Conservation (phyloP, 2,113 vertebrate genomes). For the Brachyistius frenatus region DNA sequence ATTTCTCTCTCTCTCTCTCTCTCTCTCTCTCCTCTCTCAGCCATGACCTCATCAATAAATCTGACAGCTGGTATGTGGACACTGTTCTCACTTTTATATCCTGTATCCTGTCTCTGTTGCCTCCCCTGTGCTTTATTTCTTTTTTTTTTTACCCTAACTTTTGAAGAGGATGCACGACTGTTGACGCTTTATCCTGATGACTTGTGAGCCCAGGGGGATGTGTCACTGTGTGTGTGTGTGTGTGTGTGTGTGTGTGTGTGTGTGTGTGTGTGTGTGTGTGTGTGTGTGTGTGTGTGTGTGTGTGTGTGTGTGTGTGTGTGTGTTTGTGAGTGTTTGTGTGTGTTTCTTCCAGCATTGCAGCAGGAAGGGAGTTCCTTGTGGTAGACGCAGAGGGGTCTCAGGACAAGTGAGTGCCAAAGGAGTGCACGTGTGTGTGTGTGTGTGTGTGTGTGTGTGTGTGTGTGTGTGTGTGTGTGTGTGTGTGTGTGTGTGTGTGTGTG, state of each 20-base stretch:
- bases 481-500: slow-evolving; percentile 15
- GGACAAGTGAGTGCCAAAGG: slow-evolving; percentile 45
- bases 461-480: too few species aligned
- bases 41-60: slow-evolving; percentile 38
- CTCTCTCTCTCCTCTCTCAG: slow-evolving; percentile 1
- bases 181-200: slow-evolving; percentile 43
- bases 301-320: slow-evolving; percentile 41
- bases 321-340: slow-evolving; percentile 33
- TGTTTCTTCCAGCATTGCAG: slow-evolving; percentile 33
- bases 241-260: background rate
- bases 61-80: slow-evolving; percentile 35
- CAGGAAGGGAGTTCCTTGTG: slow-evolving; percentile 73
- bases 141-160: slow-evolving; percentile 23
- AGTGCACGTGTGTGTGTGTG: background rate
- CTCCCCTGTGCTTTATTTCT: slow-evolving; percentile 21
- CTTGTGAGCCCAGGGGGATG: slow-evolving; percentile 46
- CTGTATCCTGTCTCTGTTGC: slow-evolving; percentile 33
- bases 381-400: slow-evolving; percentile 16
- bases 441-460: too few species aligned
- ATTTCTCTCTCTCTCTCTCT: background rate
- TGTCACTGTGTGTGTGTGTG: slow-evolving; percentile 39
- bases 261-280: slow-evolving; percentile 34
- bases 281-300: slow-evolving; percentile 32
- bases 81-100: slow-evolving; percentile 46
- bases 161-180: slow-evolving; percentile 50